Conservation (phyloP, 1,140 invertebrate genomes). For the Ostrea denselamellosa region DNA sequence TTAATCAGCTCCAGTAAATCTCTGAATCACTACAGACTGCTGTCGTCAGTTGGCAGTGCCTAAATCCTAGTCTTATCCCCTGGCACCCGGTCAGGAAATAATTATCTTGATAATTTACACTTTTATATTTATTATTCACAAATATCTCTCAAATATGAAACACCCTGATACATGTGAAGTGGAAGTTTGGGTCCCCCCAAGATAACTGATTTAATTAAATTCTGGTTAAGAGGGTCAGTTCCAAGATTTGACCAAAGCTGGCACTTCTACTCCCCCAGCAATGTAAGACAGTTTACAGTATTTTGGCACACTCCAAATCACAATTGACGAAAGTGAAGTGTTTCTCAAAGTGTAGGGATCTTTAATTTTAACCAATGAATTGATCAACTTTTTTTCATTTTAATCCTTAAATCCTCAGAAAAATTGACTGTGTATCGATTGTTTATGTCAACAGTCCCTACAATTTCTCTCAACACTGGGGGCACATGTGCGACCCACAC, state of each 20-base stretch:
- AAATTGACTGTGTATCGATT: constrained; percentile 9
- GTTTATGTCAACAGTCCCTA: neutral
- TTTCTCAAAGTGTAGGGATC: neutral
- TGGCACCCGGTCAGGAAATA: neutral
- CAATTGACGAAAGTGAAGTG: constrained; percentile 4
- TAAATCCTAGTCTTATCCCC: constrained; percentile 10
- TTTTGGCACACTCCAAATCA: constrained; percentile 20
- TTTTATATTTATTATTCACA: neutral
- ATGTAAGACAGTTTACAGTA: neutral
- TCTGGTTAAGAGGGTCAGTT: neutral
- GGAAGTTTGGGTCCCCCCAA: neutral
- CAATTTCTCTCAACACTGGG: neutral
- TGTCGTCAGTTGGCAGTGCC: constrained; percentile 5
- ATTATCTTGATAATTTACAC: constrained; percentile 17
- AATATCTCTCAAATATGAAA: neutral
- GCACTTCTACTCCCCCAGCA: neutral
- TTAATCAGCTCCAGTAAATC: constrained; percentile 26
- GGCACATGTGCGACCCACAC: neutral
- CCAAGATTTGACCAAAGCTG: neutral
- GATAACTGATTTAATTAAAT: constrained; percentile 26
- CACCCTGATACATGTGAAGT: neutral
- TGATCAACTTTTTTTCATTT: neutral
- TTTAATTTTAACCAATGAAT: constrained; percentile 19
- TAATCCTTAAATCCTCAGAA: constrained; percentile 19
- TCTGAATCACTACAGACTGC: neutral